Percentiles rank a stretch among this genome's conserved stretches.
These are phyloP conservation scores for Encarsia formosa DNA, from an alignment of 2,888 invertebrate species.

Conservation along the genomic window DNA sequence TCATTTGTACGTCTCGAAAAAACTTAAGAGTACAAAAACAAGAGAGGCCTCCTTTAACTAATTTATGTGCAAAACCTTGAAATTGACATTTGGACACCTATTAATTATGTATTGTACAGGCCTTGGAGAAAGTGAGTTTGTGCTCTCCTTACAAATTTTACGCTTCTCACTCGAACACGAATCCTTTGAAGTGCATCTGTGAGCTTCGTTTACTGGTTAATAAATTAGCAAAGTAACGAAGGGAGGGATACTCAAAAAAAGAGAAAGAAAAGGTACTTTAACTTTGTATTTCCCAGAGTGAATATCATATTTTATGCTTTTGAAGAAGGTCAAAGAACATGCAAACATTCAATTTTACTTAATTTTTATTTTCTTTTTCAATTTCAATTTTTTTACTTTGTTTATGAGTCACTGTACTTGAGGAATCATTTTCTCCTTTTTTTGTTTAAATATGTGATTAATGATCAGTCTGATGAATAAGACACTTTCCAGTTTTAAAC, in stretches of 20 bases:
- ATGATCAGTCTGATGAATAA: too few relatives aligned
- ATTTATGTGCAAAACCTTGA: conserved; percentile 17
- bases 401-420: too few relatives aligned
- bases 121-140: conserved; percentile 24
- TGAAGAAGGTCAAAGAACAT: not conserved
- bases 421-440: too few relatives aligned
- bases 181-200: conserved; percentile 19
- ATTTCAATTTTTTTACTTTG: too few relatives aligned
- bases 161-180: conserved; percentile 14
- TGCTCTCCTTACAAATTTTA: conserved; percentile 24
- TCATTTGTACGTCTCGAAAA: too few relatives aligned
- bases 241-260: conserved; percentile 11
- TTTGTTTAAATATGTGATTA: too few relatives aligned
- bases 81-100: conserved; percentile 20
- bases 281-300: conserved; percentile 7
- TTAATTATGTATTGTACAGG: conserved; percentile 21
- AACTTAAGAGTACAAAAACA: too few relatives aligned
- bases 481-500: too few relatives aligned
- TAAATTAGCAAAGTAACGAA: conserved; percentile 27
- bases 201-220: conserved; percentile 22
- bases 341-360: not conserved
- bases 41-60: too few relatives aligned
- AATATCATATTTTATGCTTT: conserved; percentile 12
- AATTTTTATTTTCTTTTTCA: too few relatives aligned
- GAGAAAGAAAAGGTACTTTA: conserved; percentile 1